A percentile compares a stretch with the other conserved stretches of the same genome.
These are phyloP conservation scores for Acanthurus tractus DNA, from an alignment of 2,797 vertebrate genomes.

Conservation along the genomic window DNA sequence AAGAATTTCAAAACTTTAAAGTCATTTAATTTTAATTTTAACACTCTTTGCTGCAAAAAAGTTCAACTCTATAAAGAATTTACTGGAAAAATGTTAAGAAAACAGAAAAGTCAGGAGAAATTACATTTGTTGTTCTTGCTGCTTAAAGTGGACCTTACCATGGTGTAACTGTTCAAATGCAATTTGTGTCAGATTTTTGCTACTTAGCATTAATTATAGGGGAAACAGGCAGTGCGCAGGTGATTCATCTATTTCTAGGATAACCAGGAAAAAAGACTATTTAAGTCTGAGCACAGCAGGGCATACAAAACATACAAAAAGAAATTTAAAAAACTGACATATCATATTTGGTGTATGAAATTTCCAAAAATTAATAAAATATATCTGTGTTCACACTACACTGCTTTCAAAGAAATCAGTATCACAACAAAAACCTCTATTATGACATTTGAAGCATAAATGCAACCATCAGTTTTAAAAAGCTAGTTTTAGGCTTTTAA, in stretches of 20 bases:
- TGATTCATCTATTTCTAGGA: not conserved
- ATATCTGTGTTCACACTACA: not conserved
- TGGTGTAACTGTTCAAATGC: not conserved
- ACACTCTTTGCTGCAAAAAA: not conserved
- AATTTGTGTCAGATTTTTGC: not conserved
- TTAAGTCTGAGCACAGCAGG: not conserved
- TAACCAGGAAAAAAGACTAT: not conserved
- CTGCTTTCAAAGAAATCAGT: not conserved
- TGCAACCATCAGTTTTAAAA: no score
- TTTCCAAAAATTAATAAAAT: not conserved
- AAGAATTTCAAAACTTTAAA: not conserved
- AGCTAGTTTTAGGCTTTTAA: no score
- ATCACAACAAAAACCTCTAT: no score
- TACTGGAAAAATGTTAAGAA: not conserved
- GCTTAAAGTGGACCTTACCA: not conserved
- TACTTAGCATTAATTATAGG: not conserved
- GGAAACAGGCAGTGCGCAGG: not conserved
- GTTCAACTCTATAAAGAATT: not conserved
- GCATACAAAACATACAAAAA: not conserved
- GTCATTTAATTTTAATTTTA: not conserved
- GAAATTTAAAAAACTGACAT: no score
- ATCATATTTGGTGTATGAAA: not conserved
- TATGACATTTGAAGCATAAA: no score
- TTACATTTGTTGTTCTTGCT: not conserved
- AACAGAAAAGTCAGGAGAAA: not conserved